A percentile compares a stretch with the other conserved stretches of the same genome.
phyloP scores from a whole-genome alignment of 1,140 invertebrate species.

The Drosophila persimilis region DNA sequence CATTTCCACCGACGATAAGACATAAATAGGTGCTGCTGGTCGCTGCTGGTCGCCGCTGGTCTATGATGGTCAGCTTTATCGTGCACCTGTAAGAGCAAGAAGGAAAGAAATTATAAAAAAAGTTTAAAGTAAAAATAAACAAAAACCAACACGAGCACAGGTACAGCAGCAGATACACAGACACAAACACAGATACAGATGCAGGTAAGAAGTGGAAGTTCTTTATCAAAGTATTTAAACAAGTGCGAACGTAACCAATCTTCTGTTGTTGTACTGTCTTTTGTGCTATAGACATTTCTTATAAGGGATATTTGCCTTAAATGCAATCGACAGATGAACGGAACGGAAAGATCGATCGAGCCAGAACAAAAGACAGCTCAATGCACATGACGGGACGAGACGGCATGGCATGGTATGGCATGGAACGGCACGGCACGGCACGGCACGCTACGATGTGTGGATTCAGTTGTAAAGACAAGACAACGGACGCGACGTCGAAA shows the following conservation, averaged over 20 bases:
- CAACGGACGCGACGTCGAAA: constrained; percentile 49
- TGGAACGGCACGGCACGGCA: not conserved
- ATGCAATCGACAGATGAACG: constrained; percentile 70
- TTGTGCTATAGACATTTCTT: constrained; percentile 43
- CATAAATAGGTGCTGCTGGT: constrained; percentile 27
- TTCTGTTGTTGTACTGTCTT: constrained; percentile 44
- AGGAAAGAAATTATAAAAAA: constrained; percentile 34
- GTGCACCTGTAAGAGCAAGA: constrained; percentile 60
- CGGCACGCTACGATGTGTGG: constrained; percentile 51
- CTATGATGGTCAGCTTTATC: constrained; percentile 60
- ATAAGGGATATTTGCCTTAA: constrained; percentile 67
- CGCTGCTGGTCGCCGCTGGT: not conserved
- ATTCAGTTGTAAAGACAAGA: constrained; percentile 67
- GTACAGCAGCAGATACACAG: not conserved
- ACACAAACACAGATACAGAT: not conserved
- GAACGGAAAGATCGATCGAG: constrained; percentile 62
- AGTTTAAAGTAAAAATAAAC: constrained; percentile 28
- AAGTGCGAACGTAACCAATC: constrained; percentile 77
- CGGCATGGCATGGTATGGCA: not conserved
- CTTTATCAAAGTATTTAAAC: constrained; percentile 66
- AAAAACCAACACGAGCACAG: constrained; percentile 20
- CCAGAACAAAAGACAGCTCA: constrained; percentile 59
- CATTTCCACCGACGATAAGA: constrained; percentile 69
- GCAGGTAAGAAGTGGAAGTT: constrained; percentile 21
- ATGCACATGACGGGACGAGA: constrained; percentile 45